Percentiles rank a stretch among this genome's conserved stretches.
Evolutionary conservation across 2,113 vertebrate species (phyloP).

Genomic region (Balaeniceps rex): DNA sequence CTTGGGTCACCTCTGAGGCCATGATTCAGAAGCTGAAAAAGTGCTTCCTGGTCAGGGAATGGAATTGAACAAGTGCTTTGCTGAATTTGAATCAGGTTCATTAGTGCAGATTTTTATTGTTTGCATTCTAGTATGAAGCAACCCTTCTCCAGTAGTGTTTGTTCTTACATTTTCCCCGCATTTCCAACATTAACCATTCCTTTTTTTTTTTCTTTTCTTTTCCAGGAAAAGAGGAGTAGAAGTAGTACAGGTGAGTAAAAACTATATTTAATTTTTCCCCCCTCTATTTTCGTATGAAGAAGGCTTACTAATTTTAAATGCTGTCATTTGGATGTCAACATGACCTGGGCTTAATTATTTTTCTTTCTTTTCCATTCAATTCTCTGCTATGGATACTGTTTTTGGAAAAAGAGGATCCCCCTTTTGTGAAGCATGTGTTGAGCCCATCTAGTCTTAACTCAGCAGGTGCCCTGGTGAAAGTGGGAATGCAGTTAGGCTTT

Average conservation of each 20-base stretch:
- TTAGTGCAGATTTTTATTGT: not conserved
- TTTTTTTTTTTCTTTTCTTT: slow-evolving; percentile 41
- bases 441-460: not conserved
- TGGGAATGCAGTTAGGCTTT: not conserved
- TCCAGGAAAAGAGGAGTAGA: slow-evolving; percentile 96
- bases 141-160: not conserved
- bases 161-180: not conserved
- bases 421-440: not conserved
- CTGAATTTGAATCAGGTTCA: slow-evolving; percentile 12
- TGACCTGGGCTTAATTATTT: not conserved
- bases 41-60: not conserved
- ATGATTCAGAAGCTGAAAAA: not conserved
- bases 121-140: not conserved
- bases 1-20: not conserved
- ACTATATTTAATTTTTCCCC: not conserved
- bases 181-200: slow-evolving; percentile 20
- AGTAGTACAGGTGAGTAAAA: slow-evolving; percentile 91
- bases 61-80: not conserved
- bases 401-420: not conserved
- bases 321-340: not conserved
- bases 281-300: not conserved
- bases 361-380: not conserved
- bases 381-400: not conserved
- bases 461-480: not conserved
- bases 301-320: not conserved